A percentile compares a stretch with the other conserved stretches of the same genome.
These are phyloP conservation scores for Myocastor coypus DNA, from an alignment of 2,113 vertebrate species.

Conservation along the genomic window DNA sequence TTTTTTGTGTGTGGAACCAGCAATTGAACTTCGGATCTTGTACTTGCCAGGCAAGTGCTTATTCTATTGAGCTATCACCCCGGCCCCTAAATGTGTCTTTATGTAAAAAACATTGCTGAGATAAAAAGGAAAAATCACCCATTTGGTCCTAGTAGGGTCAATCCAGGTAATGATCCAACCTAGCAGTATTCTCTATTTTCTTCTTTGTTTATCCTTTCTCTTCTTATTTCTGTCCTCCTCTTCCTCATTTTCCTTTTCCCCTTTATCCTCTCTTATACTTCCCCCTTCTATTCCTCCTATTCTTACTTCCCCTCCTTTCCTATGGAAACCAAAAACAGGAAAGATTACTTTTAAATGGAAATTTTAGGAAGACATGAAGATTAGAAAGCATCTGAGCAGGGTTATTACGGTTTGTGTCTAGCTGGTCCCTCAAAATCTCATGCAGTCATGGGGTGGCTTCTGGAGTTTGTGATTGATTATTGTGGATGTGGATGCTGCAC, in stretches of 20 bases:
- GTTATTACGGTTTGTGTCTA: no score
- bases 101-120: background rate
- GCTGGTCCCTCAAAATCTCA: no score
- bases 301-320: background rate
- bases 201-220: background rate
- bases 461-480: no score
- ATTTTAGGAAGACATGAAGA: background rate
- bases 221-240: background rate
- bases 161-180: background rate
- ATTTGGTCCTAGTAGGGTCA: background rate
- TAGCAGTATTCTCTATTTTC: background rate
- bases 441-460: no score
- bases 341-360: constrained; percentile 13
- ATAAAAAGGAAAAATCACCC: background rate
- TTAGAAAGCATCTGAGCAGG: background rate
- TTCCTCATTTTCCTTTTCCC: no score
- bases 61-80: no score
- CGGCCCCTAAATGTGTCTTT: no score
- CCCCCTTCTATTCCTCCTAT: background rate
- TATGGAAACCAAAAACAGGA: background rate
- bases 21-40: no score
- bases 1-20: no score
- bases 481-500: no score
- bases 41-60: no score
- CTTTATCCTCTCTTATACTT: no score